Evolutionary conservation across 2,113 vertebrate genomes (phyloP), one percentile per base, ranked within the genome.

Genomic region (Papio anubis): DNA sequence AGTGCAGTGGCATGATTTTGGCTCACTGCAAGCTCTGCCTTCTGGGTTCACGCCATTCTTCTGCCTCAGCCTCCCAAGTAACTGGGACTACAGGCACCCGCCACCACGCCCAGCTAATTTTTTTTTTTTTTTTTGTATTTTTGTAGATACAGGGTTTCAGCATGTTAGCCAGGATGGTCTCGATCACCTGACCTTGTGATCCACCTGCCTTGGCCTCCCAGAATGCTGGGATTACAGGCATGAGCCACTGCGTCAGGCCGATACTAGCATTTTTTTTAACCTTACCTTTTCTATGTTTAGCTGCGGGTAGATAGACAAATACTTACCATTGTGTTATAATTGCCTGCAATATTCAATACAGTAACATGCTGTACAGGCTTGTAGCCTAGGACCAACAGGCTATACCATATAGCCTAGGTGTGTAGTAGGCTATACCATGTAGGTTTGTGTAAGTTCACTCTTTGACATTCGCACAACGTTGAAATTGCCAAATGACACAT

Each of bases 221-320:
- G 18, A 55, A 18, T 55, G 52, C 52, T 55, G 52, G 52, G 1
- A 7, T 55, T 55, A 55, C 52, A 55, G 52, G 52, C 14, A 7
- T 55, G 52, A 55, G 52, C 52, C 52, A 55, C 52, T 20, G 52
- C 2, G 0, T 7, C 52, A 0, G 18, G 52, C 52, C 52, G 0
- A 18, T 9, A 48, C 27, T 27, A 0, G 25, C 45, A 45, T 48
- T 76, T 30, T 27, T 27, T 75, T 45, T 64, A 64, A 43, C 20
- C 40, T 27, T 43, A 27, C 25, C 25, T 76, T 76, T 73, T 76
- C 45, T 48, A 30, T 45, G 16, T 18, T 48, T 78, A 48, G 27
- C 27, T 78, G 17, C 10, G 27, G 14, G 16, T 48, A 78, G 14
- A 78, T 18, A 48, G 14, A 78, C 8, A 48, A 32, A 48, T 48